These are phyloP conservation scores for Eulemur rufifrons DNA, from an alignment of 2,113 vertebrate genomes.

Conservation along the genomic window DNA sequence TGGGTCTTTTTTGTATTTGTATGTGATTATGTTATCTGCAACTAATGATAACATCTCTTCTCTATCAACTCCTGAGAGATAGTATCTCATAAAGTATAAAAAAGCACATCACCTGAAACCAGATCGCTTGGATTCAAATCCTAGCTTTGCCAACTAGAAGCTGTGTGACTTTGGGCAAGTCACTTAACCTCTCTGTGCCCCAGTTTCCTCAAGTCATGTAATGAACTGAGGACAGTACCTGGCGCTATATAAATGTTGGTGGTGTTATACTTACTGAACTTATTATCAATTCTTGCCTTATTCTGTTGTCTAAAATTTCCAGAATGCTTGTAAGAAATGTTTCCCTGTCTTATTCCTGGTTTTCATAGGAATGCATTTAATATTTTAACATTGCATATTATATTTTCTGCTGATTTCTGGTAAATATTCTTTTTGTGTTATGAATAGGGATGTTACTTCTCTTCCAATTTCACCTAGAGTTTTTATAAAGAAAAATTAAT, in stretches of 20 bases:
- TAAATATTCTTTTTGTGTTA: conserved; percentile 3
- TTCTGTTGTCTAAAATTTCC: conserved; percentile 1
- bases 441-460: conserved; percentile 34
- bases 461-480: conserved; percentile 44
- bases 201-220: not conserved
- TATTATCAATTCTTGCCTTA: conserved; percentile 40
- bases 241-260: not conserved
- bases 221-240: not conserved
- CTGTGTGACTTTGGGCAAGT: not conserved
- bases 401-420: conserved; percentile 40
- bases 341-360: not conserved
- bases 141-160: not conserved
- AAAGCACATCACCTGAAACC: not conserved
- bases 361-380: conserved; percentile 5
- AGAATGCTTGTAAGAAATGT: not conserved
- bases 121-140: not conserved
- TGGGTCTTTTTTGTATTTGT: not conserved
- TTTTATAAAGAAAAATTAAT: conserved; percentile 75
- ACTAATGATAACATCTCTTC: not conserved
- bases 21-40: not conserved
- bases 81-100: not conserved
- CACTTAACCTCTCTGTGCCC: not conserved
- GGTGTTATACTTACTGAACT: not conserved
- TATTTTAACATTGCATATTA: not conserved
- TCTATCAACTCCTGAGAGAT: not conserved